These are phyloP conservation scores for fruit fly (Drosophila melanogaster) DNA, from an alignment of 1,140 invertebrate species.

Conservation along the genomic window Release_6_plus_ISO1_MT NT_033779.5:16274501-16275000, in stretches of 20 bases:
- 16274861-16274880: conserved; percentile 60
- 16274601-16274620: too few relatives aligned
- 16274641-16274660: background rate
- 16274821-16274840: conserved; percentile 1
- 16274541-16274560: background rate
- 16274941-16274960: conserved; percentile 17
- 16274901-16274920: conserved; percentile 35
- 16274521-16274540: background rate
- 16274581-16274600: too few relatives aligned
- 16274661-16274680: background rate
- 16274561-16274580: background rate
- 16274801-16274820: conserved; percentile 15
- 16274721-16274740: conserved; percentile 43
- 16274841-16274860: conserved; percentile 53
- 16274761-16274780: conserved; percentile 62
- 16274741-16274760: conserved; percentile 27
- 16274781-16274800: conserved; percentile 15
- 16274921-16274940: conserved; percentile 1
- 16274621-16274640: background rate
- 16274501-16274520: conserved; percentile 2
- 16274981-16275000: conserved; percentile 48
- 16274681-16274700: conserved; percentile 18
- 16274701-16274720: conserved; percentile 27
- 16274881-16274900: conserved; percentile 40
- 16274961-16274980: conserved; percentile 41